Conservation (phyloP, 2,888 invertebrate genomes). For the Brenthis ino region DNA sequence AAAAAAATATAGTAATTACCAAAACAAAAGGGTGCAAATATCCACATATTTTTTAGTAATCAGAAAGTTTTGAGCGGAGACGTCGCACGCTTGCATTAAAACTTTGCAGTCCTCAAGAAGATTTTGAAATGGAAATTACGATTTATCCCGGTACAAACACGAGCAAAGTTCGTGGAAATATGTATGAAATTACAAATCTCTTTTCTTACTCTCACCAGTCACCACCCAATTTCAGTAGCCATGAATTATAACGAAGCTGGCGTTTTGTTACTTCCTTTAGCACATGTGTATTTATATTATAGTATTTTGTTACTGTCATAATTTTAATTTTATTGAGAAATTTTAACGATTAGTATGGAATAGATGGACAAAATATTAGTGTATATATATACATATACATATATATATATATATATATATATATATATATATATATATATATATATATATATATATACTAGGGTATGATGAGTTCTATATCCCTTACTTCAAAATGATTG, state of each 20-base stretch:
- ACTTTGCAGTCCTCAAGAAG: slow-evolving; percentile 28
- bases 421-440: too few relatives aligned
- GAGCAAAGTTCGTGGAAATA: slow-evolving; percentile 27
- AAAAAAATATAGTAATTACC: too few relatives aligned
- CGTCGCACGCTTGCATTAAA: slow-evolving; percentile 30
- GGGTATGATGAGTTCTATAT: too few relatives aligned
- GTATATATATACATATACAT: too few relatives aligned
- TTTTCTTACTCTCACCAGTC: slow-evolving; percentile 9
- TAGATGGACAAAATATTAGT: too few relatives aligned
- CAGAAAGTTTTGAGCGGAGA: slow-evolving; percentile 28
- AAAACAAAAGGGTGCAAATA: slow-evolving; percentile 11
- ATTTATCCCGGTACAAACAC: slow-evolving; percentile 29
- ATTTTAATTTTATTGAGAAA: too few relatives aligned
- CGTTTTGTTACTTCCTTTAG: slow-evolving; percentile 2
- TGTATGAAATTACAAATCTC: slow-evolving; percentile 25
- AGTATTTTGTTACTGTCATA: slow-evolving; percentile 3
- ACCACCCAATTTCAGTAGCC: slow-evolving; percentile 15
- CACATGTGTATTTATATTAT: background rate
- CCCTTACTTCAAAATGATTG: too few relatives aligned
- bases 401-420: too few relatives aligned
- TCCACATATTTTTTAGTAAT: slow-evolving; percentile 28
- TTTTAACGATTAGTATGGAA: too few relatives aligned
- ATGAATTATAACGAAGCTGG: slow-evolving; percentile 16
- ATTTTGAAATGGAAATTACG: slow-evolving; percentile 36
- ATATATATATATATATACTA: too few relatives aligned